Conservation (phyloP, 2,797 vertebrate genomes). For the Ibycter americanus region DNA sequence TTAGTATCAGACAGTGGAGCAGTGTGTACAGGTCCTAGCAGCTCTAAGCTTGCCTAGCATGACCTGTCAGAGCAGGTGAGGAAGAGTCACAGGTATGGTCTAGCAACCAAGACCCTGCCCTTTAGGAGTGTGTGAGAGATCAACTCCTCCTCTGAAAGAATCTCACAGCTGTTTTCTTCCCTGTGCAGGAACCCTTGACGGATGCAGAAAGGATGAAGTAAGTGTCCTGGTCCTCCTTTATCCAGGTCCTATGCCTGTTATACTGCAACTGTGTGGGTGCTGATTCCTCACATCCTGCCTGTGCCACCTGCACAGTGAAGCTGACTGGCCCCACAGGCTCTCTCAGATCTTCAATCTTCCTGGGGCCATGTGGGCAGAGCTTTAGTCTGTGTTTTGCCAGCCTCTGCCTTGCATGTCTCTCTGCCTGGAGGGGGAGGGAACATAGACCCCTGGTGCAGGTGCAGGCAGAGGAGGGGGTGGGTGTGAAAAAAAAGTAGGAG, state of each 20-base stretch:
- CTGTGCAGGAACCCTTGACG: conserved; percentile 85
- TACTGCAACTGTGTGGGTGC: neutral
- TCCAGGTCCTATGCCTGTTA: neutral
- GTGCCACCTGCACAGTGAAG: neutral
- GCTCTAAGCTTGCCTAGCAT: neutral
- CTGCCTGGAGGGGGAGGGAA: neutral
- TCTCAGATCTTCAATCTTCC: neutral
- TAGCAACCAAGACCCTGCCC: neutral
- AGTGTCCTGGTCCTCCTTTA: conserved; percentile 64
- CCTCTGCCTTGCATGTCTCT: neutral
- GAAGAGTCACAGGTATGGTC: neutral
- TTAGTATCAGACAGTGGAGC: neutral
- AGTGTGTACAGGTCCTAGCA: neutral
- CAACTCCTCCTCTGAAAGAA: neutral
- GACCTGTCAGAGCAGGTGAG: neutral
- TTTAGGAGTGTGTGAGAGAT: neutral
- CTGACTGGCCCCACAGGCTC: neutral
- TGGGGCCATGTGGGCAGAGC: neutral
- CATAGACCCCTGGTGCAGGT: neutral
- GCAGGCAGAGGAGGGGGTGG: neutral
- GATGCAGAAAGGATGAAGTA: conserved; percentile 93
- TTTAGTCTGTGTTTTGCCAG: neutral
- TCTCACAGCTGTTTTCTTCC: conserved; percentile 66
- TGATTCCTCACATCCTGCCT: conserved; percentile 2
- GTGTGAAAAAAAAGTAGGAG: neutral